These are phyloP conservation scores for Drosophila watanabei DNA, from an alignment of 1,140 invertebrate species.

Conservation along the genomic window DNA sequence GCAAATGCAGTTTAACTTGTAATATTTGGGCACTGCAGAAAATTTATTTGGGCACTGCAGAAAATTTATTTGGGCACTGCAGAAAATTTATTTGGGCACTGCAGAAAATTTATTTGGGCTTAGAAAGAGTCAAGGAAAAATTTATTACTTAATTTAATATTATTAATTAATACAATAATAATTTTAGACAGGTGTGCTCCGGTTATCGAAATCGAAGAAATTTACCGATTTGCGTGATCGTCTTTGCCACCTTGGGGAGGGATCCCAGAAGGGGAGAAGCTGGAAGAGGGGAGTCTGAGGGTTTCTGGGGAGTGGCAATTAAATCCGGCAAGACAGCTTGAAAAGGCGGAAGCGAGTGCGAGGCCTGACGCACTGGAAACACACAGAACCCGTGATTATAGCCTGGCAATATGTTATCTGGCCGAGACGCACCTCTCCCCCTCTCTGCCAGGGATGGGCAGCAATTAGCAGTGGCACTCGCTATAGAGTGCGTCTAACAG, in stretches of 20 bases:
- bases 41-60: not conserved
- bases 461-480: slow-evolving; percentile 45
- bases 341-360: slow-evolving; percentile 32
- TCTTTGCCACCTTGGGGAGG: slow-evolving; percentile 3
- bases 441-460: not conserved
- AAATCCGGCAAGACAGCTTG: slow-evolving; percentile 36
- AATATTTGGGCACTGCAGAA: slow-evolving; percentile 10
- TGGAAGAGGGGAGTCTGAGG: not conserved
- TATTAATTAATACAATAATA: no score
- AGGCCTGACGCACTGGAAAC: slow-evolving; percentile 60
- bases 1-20: slow-evolving; percentile 32
- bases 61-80: no score
- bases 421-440: not conserved
- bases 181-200: no score
- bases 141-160: no score
- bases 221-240: no score
- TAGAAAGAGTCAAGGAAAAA: no score
- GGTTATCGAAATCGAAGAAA: no score
- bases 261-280: not conserved
- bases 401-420: slow-evolving; percentile 2
- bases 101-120: no score
- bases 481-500: slow-evolving; percentile 50
- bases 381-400: slow-evolving; percentile 56
- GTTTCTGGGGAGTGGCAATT: slow-evolving; percentile 20
- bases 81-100: no score